phyloP scores from a whole-genome alignment of 2,888 invertebrate genomes.

The Phoronis australis region DNA sequence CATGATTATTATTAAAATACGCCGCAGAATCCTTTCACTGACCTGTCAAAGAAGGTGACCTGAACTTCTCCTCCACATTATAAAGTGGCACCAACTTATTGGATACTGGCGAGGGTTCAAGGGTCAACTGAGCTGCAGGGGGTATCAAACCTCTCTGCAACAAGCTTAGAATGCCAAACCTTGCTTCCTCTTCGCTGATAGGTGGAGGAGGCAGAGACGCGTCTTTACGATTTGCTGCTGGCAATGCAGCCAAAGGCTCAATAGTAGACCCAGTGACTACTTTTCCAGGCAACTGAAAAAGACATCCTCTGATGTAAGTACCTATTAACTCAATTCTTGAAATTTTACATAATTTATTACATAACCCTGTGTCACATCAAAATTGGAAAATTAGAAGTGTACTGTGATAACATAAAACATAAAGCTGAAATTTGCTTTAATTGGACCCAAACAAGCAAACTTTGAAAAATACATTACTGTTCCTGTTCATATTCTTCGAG shows the following conservation, averaged over 20 bases:
- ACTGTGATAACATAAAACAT: too few relatives aligned
- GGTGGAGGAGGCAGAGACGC: conserved; percentile 47
- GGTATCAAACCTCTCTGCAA: conserved; percentile 51
- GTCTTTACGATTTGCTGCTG: conserved; percentile 47
- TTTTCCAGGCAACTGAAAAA: conserved; percentile 22
- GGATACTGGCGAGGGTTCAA: conserved; percentile 49
- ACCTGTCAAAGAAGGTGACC: background rate
- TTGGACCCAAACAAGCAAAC: too few relatives aligned
- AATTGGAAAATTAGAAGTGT: too few relatives aligned
- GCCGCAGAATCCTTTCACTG: too few relatives aligned
- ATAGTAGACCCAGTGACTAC: conserved; percentile 39
- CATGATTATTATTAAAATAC: too few relatives aligned
- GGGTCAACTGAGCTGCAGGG: conserved; percentile 46
- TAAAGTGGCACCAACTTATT: conserved; percentile 28
- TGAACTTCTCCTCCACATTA: background rate
- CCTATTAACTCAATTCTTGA: too few relatives aligned
- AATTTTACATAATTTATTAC: too few relatives aligned
- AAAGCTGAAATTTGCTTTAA: too few relatives aligned
- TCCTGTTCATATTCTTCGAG: too few relatives aligned
- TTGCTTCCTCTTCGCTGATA: conserved; percentile 48
- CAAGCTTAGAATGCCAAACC: conserved; percentile 47
- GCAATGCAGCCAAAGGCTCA: conserved; percentile 45
- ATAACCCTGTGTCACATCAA: too few relatives aligned
- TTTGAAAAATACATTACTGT: too few relatives aligned
- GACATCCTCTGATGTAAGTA: background rate